Conservation (phyloP, 2,888 invertebrate genomes). For the Heteromurus nitidus region DNA sequence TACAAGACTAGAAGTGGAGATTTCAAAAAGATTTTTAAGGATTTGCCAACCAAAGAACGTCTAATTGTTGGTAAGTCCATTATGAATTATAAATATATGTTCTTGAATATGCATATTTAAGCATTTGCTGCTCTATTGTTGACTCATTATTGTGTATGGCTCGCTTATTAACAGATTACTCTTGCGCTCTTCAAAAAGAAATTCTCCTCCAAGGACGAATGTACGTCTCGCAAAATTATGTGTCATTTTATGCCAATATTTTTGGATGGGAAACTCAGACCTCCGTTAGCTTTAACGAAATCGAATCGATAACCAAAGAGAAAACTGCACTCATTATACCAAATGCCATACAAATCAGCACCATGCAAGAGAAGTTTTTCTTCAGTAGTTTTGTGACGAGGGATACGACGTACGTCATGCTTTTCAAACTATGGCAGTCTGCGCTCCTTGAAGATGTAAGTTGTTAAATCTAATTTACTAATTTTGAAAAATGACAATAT, state of each 20-base stretch:
- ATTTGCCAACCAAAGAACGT: slow-evolving; percentile 91
- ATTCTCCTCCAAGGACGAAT: slow-evolving; percentile 96
- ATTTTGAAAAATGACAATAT: neutral
- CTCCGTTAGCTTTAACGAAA: slow-evolving; percentile 90
- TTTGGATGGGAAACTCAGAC: slow-evolving; percentile 96
- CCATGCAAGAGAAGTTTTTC: slow-evolving; percentile 87
- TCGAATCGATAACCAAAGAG: slow-evolving; percentile 95
- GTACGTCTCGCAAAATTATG: slow-evolving; percentile 95
- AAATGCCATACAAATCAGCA: slow-evolving; percentile 92
- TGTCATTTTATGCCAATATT: slow-evolving; percentile 98
- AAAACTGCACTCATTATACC: slow-evolving; percentile 96
- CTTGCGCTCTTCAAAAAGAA: slow-evolving; percentile 96
- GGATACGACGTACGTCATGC: slow-evolving; percentile 95
- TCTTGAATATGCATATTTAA: too few species aligned
- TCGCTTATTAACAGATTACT: slow-evolving; percentile 87
- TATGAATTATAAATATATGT: neutral
- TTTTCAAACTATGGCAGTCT: slow-evolving; percentile 97
- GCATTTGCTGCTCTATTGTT: too few species aligned
- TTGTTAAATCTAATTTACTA: slow-evolving; percentile 11
- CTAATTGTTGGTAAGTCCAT: slow-evolving; percentile 88
- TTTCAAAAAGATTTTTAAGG: slow-evolving; percentile 93
- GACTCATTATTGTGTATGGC: too few species aligned
- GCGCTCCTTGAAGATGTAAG: slow-evolving; percentile 89
- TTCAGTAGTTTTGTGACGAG: slow-evolving; percentile 95
- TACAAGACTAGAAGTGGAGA: slow-evolving; percentile 96